Conservation (phyloP, 2,113 vertebrate species). For the Mystacornis crossleyi region DNA sequence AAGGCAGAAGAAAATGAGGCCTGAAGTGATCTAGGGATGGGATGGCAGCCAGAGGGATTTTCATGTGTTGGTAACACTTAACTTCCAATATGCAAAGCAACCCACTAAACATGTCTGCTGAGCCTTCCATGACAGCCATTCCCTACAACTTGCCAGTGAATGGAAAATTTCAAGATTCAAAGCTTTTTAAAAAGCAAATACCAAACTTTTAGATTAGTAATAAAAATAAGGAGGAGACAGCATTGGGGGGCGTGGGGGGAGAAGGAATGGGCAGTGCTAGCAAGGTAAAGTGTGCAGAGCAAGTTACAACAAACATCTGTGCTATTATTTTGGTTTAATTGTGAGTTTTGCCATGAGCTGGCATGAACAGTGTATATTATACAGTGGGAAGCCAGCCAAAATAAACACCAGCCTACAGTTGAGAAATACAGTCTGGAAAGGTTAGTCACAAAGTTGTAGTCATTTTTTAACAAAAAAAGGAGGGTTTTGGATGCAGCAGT, state of each 20-base stretch:
- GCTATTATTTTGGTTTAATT: constrained; percentile 45
- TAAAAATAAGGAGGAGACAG: constrained; percentile 4
- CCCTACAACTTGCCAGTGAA: constrained; percentile 19
- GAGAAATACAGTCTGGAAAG: constrained; percentile 73
- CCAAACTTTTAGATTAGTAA: constrained; percentile 40
- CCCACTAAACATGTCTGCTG: neutral
- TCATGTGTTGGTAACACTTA: neutral
- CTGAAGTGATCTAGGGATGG: constrained; percentile 24
- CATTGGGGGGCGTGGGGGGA: neutral
- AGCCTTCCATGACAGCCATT: constrained; percentile 2
- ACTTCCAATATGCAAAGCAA: constrained; percentile 20
- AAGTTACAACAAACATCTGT: constrained; percentile 51
- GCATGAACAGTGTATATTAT: constrained; percentile 59
- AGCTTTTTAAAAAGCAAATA: constrained; percentile 67
- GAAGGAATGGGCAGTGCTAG: constrained; percentile 30
- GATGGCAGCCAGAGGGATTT: constrained; percentile 37
- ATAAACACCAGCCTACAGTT: constrained; percentile 66
- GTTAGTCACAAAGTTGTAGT: constrained; percentile 69
- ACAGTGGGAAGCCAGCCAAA: constrained; percentile 65
- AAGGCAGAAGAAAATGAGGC: neutral
- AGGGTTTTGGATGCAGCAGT: constrained; percentile 28
- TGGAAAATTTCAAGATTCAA: constrained; percentile 48
- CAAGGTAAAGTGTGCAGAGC: constrained; percentile 39
- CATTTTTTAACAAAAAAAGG: constrained; percentile 46
- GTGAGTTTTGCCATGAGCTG: constrained; percentile 67